phyloP scores from a whole-genome alignment of 2,888 invertebrate species.

The Pristionchus japonicus region DNA sequence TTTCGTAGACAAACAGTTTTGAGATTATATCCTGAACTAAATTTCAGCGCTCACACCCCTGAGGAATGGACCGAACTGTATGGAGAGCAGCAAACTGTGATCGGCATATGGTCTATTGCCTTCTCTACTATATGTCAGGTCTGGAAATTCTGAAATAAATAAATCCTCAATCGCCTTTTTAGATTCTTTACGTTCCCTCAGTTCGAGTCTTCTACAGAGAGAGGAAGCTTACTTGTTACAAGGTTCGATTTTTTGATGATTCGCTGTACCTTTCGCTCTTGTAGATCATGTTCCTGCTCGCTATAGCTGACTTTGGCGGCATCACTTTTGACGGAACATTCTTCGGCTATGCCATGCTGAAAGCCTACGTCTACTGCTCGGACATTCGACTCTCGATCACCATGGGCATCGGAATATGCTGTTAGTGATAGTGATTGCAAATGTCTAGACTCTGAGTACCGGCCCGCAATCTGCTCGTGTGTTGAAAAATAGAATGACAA shows the following conservation, averaged over 20 bases:
- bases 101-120: neutral
- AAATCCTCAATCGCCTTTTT: neutral
- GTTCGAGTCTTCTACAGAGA: neutral
- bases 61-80: neutral
- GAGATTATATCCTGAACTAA: too few relatives aligned
- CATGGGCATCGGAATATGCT: neutral
- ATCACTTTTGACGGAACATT: neutral
- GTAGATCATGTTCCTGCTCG: neutral
- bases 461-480: too few relatives aligned
- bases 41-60: neutral
- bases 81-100: neutral
- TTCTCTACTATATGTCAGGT: neutral
- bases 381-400: neutral
- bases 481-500: too few relatives aligned
- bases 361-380: neutral
- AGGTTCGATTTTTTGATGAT: too few relatives aligned
- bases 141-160: neutral
- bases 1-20: too few relatives aligned
- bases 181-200: neutral
- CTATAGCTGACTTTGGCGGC: neutral
- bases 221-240: neutral
- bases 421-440: neutral
- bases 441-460: too few relatives aligned
- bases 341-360: neutral
- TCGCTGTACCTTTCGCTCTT: too few relatives aligned